phyloP scores from a whole-genome alignment of 1,140 invertebrate species.

The Pomacea maculata region DNA sequence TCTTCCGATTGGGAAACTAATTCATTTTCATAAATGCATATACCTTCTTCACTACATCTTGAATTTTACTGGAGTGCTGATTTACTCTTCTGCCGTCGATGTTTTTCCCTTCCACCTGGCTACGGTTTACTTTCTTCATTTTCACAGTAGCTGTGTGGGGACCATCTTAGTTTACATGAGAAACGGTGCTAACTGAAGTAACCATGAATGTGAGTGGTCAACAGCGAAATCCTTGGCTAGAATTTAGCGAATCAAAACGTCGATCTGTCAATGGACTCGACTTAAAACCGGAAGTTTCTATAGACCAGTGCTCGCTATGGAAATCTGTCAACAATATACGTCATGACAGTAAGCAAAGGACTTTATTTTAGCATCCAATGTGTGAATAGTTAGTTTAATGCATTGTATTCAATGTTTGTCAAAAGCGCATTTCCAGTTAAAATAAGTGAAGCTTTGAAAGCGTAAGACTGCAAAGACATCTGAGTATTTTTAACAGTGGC shows the following conservation, averaged over 20 bases:
- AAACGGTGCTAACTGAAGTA: neutral
- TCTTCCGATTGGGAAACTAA: too few relatives aligned
- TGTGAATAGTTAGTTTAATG: too few relatives aligned
- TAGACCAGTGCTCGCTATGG: conserved; percentile 12
- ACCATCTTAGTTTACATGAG: conserved; percentile 22
- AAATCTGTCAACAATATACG: conserved; percentile 14
- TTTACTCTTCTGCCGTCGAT: conserved; percentile 21
- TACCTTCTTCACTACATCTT: conserved; percentile 39
- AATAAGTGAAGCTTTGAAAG: too few relatives aligned
- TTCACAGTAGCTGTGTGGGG: neutral
- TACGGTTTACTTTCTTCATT: neutral
- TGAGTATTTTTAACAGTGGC: too few relatives aligned
- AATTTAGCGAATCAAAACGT: conserved; percentile 16
- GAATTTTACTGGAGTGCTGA: conserved; percentile 36
- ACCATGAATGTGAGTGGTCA: conserved; percentile 22
- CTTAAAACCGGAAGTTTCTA: conserved; percentile 11
- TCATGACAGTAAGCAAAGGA: too few relatives aligned
- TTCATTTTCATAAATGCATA: too few relatives aligned
- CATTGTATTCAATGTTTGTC: too few relatives aligned
- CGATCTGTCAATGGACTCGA: neutral
- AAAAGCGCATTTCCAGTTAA: too few relatives aligned
- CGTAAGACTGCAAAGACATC: too few relatives aligned
- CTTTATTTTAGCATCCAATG: too few relatives aligned
- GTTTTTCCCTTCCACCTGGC: conserved; percentile 11
- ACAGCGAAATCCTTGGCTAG: neutral